A percentile compares a stretch with the other conserved stretches of the same genome.
Evolutionary conservation across 2,888 invertebrate genomes (phyloP).

Genomic region (Strigamia maritima): DNA sequence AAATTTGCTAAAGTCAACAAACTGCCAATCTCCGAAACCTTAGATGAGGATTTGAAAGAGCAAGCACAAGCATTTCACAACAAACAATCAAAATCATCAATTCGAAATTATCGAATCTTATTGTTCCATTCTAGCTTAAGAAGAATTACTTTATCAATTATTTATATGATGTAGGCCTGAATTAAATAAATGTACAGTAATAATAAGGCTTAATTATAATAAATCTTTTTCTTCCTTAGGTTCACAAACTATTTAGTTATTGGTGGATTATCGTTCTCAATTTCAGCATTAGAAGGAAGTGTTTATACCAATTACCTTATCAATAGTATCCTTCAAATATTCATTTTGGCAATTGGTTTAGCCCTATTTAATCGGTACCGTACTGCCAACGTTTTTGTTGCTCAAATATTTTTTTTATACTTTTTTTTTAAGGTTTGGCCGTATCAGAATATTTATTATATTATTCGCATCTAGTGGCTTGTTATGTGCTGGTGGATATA

Average conservation of each 20-base stretch:
- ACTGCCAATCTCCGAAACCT: not conserved
- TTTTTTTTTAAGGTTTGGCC: not conserved
- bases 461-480: not conserved
- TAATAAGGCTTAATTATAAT: not conserved
- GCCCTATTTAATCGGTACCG: not conserved
- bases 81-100: not conserved
- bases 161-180: not conserved
- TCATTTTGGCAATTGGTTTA: not conserved
- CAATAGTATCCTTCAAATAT: not conserved
- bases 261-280: not conserved
- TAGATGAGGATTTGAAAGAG: not conserved
- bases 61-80: not conserved
- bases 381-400: not conserved
- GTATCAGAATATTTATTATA: not conserved
- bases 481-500: not conserved
- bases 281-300: not conserved
- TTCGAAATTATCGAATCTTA: not conserved
- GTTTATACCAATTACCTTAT: conserved; percentile 19
- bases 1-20: conserved; percentile 8
- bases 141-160: not conserved
- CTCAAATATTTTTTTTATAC: not conserved
- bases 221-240: not conserved
- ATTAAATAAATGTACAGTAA: not conserved
- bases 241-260: not conserved
- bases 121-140: not conserved